Evolutionary conservation across 2,888 invertebrate genomes (phyloP).

Genomic region (Clivina fossor): DNA sequence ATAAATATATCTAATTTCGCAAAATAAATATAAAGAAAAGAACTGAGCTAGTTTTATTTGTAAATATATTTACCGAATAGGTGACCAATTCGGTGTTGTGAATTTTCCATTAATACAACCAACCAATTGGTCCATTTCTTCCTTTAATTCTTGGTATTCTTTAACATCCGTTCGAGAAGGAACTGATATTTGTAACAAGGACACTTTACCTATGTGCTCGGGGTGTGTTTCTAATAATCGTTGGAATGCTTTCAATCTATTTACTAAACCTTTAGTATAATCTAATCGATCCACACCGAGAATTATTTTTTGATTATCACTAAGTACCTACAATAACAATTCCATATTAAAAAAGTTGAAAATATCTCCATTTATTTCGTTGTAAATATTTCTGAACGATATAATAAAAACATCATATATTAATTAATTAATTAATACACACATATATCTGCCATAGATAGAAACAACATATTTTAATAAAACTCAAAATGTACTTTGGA

Average conservation of each 20-base stretch:
- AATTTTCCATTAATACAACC: constrained; percentile 87
- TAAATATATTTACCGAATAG: constrained; percentile 62
- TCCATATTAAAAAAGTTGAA: background rate
- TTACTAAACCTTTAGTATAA: constrained; percentile 87
- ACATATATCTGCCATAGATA: background rate
- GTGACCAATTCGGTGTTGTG: constrained; percentile 90
- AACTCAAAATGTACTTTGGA: no score
- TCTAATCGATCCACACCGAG: constrained; percentile 87
- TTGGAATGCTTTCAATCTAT: constrained; percentile 82
- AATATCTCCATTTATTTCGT: background rate
- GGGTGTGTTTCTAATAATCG: constrained; percentile 79
- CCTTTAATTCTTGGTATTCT: constrained; percentile 86
- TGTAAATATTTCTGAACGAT: no score
- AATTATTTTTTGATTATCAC: constrained; percentile 77
- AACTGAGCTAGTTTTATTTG: background rate
- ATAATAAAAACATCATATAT: background rate
- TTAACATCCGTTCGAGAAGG: constrained; percentile 88
- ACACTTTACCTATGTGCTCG: constrained; percentile 82
- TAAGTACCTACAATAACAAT: constrained; percentile 54
- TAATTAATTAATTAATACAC: background rate
- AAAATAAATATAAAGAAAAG: constrained; percentile 6
- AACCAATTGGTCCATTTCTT: constrained; percentile 87
- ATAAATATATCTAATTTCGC: constrained; percentile 69
- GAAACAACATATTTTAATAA: no score
- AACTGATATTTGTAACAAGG: constrained; percentile 81